Percentiles rank a stretch among this genome's conserved stretches.
These are phyloP conservation scores for Actinia tenebrosa DNA, from an alignment of 64 coral and sea anemone genomes.

Conservation along the genomic window DNA sequence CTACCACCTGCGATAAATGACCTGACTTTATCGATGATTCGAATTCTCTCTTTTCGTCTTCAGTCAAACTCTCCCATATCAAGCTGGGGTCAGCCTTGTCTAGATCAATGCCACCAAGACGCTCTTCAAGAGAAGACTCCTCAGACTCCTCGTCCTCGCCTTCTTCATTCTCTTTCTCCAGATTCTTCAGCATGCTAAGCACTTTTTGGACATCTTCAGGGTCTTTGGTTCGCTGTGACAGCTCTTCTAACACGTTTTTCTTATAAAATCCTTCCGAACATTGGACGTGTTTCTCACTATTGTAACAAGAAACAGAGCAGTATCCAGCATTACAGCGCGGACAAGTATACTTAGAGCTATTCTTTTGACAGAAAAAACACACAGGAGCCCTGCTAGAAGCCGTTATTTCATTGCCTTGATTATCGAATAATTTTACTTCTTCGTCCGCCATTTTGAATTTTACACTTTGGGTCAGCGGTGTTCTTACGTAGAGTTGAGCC, in stretches of 20 bases:
- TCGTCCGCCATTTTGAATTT: slow-evolving; percentile 30
- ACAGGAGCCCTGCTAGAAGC: background rate
- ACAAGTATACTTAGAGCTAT: slow-evolving; percentile 87
- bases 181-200: slow-evolving; percentile 69
- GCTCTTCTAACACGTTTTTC: slow-evolving; percentile 60
- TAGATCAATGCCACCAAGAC: slow-evolving; percentile 57
- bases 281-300: slow-evolving; percentile 68
- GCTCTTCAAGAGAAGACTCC: slow-evolving; percentile 61
- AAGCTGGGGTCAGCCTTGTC: slow-evolving; percentile 30
- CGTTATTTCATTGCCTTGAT: background rate
- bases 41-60: slow-evolving; percentile 66
- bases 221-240: slow-evolving; percentile 30
- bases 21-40: slow-evolving; percentile 56
- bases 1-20: slow-evolving; percentile 45
- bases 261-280: slow-evolving; percentile 93
- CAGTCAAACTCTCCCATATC: slow-evolving; percentile 67
- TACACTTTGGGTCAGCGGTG: background rate
- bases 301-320: slow-evolving; percentile 86
- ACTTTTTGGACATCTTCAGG: slow-evolving; percentile 58
- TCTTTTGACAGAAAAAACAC: slow-evolving; percentile 55
- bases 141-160: slow-evolving; percentile 13
- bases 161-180: slow-evolving; percentile 44
- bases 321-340: slow-evolving; percentile 78
- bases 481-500: background rate
- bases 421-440: background rate